Percentiles rank a stretch among this genome's conserved stretches.
These are phyloP conservation scores for Zhuqinia jingwanae DNA, from an alignment of 2,888 invertebrate genomes.

Conservation along the genomic window DNA sequence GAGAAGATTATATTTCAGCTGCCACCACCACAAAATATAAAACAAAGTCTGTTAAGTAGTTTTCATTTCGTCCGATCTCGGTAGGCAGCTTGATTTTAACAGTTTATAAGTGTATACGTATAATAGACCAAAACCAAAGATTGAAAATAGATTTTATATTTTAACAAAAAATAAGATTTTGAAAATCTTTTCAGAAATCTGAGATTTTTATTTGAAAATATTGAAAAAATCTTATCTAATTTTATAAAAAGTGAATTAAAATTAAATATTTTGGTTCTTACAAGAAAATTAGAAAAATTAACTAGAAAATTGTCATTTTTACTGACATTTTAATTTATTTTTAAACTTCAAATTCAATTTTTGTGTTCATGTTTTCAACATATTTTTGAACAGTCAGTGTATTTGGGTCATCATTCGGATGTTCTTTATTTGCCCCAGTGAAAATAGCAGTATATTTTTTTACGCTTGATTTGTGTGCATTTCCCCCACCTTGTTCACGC, in stretches of 20 bases:
- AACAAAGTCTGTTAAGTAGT: conserved; percentile 29
- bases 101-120: conserved; percentile 4
- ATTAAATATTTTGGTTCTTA: background rate
- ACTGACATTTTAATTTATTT: too few species aligned
- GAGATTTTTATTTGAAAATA: background rate
- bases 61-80: conserved; percentile 36
- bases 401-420: background rate
- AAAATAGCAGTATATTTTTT: background rate
- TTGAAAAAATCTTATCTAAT: background rate
- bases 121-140: conserved; percentile 31
- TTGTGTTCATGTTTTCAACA: too few species aligned
- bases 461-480: too few species aligned
- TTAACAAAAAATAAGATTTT: conserved; percentile 29
- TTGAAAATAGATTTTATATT: conserved; percentile 25
- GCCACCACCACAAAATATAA: background rate
- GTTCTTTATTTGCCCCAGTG: conserved; percentile 24
- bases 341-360: background rate
- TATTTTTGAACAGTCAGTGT: too few species aligned
- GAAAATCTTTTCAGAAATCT: background rate
- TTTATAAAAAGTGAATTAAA: background rate
- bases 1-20: conserved; percentile 52
- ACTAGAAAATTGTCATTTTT: too few species aligned
- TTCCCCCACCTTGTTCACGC: background rate
- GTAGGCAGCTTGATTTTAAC: background rate
- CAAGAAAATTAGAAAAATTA: too few species aligned